Percentiles rank a stretch among this genome's conserved stretches.
These are phyloP conservation scores for Tyrannus savana DNA, from an alignment of 2,113 vertebrate species.

Conservation along the genomic window DNA sequence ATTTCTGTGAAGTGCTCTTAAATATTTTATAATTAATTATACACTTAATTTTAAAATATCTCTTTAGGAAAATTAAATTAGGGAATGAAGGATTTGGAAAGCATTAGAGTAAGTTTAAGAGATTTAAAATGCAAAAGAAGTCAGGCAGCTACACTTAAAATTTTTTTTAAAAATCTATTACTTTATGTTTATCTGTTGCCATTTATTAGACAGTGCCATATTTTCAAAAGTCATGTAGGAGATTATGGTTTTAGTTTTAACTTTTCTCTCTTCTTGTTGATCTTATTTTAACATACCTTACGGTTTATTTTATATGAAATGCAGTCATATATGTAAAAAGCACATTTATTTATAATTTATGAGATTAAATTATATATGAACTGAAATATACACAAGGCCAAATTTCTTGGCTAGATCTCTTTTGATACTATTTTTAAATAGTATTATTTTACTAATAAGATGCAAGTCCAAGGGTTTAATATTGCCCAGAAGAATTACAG, in stretches of 20 bases:
- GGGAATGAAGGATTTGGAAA: conserved; percentile 9
- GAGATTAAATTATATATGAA: neutral
- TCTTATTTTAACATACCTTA: conserved; percentile 18
- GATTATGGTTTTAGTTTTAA: conserved; percentile 45
- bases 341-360: conserved; percentile 13
- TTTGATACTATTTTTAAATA: conserved; percentile 49
- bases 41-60: neutral
- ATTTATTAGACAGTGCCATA: conserved; percentile 4
- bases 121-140: neutral
- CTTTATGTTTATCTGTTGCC: neutral
- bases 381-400: conserved; percentile 31
- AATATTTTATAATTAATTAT: neutral
- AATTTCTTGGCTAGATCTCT: conserved; percentile 2
- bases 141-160: neutral
- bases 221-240: neutral
- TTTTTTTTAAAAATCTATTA: neutral
- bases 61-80: neutral
- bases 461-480: conserved; percentile 44
- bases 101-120: neutral
- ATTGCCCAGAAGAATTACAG: conserved; percentile 7
- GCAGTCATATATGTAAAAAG: neutral
- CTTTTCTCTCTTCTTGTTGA: neutral
- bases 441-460: conserved; percentile 34
- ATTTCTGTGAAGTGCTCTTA: neutral
- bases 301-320: neutral